phyloP scores from a whole-genome alignment of 2,797 vertebrate genomes.

The Lacerta viridis region DNA sequence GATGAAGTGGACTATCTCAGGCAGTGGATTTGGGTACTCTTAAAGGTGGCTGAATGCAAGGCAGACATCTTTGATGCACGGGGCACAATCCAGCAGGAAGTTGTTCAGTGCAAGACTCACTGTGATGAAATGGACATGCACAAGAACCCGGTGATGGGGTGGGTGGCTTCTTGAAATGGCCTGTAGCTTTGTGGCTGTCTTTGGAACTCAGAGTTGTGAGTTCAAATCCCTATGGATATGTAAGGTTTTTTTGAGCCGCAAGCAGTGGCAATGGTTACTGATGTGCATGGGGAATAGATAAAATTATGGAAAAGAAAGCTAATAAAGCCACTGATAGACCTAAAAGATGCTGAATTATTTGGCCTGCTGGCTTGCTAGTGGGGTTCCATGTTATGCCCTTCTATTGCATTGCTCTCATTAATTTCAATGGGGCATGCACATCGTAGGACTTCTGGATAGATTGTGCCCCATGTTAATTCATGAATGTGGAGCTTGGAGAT shows the following conservation, averaged over 20 bases:
- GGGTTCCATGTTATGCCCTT: too few species aligned
- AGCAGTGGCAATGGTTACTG: neutral
- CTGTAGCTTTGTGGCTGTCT: neutral
- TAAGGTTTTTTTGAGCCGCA: neutral
- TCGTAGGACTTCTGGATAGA: neutral
- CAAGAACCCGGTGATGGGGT: neutral
- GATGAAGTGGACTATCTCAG: neutral
- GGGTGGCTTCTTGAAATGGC: neutral
- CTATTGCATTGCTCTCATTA: neutral
- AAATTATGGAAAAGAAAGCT: neutral
- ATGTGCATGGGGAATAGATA: neutral
- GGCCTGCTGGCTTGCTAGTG: too few species aligned
- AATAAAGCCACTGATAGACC: too few species aligned
- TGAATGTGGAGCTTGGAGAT: neutral
- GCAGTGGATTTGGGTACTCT: neutral
- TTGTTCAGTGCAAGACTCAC: neutral
- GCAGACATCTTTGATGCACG: neutral
- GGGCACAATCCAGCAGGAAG: neutral
- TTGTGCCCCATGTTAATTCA: neutral
- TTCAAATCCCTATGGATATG: neutral
- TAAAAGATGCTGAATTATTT: neutral
- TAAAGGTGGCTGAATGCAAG: neutral
- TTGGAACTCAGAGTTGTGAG: neutral
- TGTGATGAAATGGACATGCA: neutral
- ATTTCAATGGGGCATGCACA: neutral